Base-by-base conservation (phyloP, 1,140 invertebrate genomes). In the Drosophila triauraria region DNA sequence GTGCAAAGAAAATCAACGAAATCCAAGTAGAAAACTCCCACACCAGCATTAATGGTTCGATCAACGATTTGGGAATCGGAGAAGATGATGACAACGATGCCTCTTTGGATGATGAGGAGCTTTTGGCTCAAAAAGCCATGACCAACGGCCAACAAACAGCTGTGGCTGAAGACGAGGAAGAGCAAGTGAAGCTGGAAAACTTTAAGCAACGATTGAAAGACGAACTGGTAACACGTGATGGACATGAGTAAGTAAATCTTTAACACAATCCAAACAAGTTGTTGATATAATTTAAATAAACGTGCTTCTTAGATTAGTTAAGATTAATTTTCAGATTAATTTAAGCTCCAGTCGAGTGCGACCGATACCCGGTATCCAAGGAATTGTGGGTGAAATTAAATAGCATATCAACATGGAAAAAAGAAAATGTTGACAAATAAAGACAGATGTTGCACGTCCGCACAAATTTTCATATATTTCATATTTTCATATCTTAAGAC, bases 181-280 rank as follows among this genome's bases (percentile, higher is more conserved):
- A 93, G 44, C 91, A 93, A 60, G 93, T 93, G 47, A 94, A 95
- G 58, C 94, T 96, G 79, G 95, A 96, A 76, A 95, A 96, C 69
- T 97, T 97, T 80, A 96, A 96, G 83, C 94, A 95, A 75, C 93
- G 96, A 65, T 94, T 98, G 61, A 94, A 96, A 80, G 96, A 97
- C 92, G 97, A 98, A 91, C 94, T 98, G 23, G 95, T 97, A 62
- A 96, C 95, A 82, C 95, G 97, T 91, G 96, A 97, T 93, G 96
- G 96, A 40, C 95, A 96, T 91, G 95, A 95, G 96, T 96, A 93
- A 94, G 93, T 51, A 15, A 40, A 48, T 10, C 32, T 35, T 35
- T 3, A 35, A 10, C 32, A 10, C 32, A 10, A 9, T 9, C 9
- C 10, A 35, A 35, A 12, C 9, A 35, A 35, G 32, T 10, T 35